Conservation (phyloP, 2,113 vertebrate species). For the Hydrochoerus hydrochaeris region DNA sequence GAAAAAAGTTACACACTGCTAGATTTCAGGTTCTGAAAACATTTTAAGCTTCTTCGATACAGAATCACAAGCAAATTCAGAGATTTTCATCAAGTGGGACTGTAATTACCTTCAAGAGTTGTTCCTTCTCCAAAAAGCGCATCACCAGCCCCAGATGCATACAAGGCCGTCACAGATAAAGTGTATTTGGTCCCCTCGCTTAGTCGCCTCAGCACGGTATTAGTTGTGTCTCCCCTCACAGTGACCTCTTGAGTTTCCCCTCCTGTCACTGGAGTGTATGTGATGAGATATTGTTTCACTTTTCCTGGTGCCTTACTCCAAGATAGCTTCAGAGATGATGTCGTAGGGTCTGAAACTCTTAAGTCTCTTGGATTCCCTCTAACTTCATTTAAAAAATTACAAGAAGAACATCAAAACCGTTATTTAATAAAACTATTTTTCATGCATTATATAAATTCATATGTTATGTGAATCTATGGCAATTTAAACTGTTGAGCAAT, state of each 20-base stretch:
- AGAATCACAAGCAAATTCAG: slow-evolving; percentile 4
- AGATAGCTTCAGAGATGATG: slow-evolving; percentile 93
- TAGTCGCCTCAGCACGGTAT: slow-evolving; percentile 89
- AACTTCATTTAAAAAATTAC: slow-evolving; percentile 85
- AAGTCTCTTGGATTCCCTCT: slow-evolving; percentile 94
- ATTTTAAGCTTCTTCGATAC: neutral
- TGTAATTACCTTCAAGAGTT: slow-evolving; percentile 95
- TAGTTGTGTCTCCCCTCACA: slow-evolving; percentile 90
- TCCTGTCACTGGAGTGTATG: slow-evolving; percentile 90
- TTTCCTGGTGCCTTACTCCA: slow-evolving; percentile 95
- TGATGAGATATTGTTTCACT: slow-evolving; percentile 93
- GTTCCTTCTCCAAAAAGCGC: slow-evolving; percentile 93
- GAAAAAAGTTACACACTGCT: neutral
- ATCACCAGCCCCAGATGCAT: slow-evolving; percentile 93
- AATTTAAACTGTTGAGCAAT: neutral
- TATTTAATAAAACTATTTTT: slow-evolving; percentile 52
- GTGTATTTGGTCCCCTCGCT: slow-evolving; percentile 92
- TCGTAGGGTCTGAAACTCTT: slow-evolving; percentile 92
- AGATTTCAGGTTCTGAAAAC: slow-evolving; percentile 27
- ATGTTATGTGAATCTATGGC: neutral
- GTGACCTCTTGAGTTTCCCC: slow-evolving; percentile 93
- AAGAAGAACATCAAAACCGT: slow-evolving; percentile 58
- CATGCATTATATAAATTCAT: neutral
- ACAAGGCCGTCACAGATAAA: slow-evolving; percentile 93
- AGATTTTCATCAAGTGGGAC: neutral